phyloP scores from a whole-genome alignment of 2,888 invertebrate genomes.

The Protophormia terraenovae region DNA sequence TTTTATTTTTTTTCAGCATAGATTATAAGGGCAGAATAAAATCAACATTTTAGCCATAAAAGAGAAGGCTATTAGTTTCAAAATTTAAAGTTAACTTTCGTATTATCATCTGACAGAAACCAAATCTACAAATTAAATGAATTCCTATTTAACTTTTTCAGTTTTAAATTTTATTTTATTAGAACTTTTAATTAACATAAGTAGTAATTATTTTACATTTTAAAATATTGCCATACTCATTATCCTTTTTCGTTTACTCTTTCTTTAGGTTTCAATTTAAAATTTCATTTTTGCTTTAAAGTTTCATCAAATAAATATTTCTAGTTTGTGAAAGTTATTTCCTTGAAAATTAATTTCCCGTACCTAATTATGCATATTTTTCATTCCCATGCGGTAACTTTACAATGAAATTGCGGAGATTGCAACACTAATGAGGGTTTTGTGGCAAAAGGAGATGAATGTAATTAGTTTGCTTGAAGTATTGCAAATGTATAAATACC shows the following conservation, averaged over 20 bases:
- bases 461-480: slow-evolving; percentile 25
- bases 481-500: neutral
- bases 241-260: neutral
- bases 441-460: slow-evolving; percentile 51
- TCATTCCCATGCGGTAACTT: neutral
- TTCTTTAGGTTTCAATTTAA: neutral
- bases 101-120: too few species aligned
- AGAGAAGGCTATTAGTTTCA: too few species aligned
- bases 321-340: slow-evolving; percentile 43
- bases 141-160: too few species aligned
- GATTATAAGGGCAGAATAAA: too few species aligned
- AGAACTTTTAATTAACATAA: neutral
- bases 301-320: slow-evolving; percentile 6
- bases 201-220: neutral
- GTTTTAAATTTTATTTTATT: too few species aligned
- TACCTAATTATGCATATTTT: neutral
- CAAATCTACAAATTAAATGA: too few species aligned
- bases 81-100: too few species aligned
- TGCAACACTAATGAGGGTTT: slow-evolving; percentile 55
- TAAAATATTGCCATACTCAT: neutral
- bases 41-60: too few species aligned
- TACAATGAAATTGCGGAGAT: slow-evolving; percentile 53
- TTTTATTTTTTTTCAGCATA: too few species aligned
- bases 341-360: slow-evolving; percentile 60
- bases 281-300: neutral